phyloP scores from a whole-genome alignment of 2,888 invertebrate species.

The Mylabris sibirica region DNA sequence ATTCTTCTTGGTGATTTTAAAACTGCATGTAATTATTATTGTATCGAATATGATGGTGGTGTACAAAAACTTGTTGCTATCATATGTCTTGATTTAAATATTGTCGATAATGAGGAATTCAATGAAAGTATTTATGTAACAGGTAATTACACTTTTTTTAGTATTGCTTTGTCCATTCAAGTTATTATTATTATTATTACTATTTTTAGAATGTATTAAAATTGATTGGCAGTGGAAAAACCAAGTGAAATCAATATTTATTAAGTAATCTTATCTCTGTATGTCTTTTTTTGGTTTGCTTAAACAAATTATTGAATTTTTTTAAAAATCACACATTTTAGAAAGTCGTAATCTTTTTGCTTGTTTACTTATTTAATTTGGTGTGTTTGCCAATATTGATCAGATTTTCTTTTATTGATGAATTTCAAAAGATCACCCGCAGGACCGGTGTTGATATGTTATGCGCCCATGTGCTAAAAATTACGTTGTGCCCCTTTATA shows the following conservation, averaged over 20 bases:
- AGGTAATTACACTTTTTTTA: not conserved
- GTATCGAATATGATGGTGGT: slow-evolving; percentile 1
- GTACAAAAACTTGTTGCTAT: not conserved
- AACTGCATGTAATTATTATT: not conserved
- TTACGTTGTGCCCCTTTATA: too few relatives aligned
- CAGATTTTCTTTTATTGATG: too few relatives aligned
- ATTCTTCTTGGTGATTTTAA: not conserved
- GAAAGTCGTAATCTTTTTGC: not conserved
- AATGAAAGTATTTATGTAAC: not conserved
- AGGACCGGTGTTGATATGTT: too few relatives aligned
- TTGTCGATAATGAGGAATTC: not conserved
- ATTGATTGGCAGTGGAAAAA: not conserved
- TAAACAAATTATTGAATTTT: too few relatives aligned
- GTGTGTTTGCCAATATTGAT: too few relatives aligned
- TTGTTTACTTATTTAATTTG: too few relatives aligned
- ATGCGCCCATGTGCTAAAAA: too few relatives aligned
- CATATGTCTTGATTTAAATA: not conserved
- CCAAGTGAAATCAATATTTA: not conserved
- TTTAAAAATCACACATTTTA: not conserved
- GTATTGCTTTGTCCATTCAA: not conserved
- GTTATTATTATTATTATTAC: not conserved
- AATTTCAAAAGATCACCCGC: too few relatives aligned
- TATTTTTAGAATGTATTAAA: not conserved
- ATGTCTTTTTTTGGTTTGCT: not conserved
- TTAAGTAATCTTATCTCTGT: not conserved